Conservation (phyloP, 2,888 invertebrate species). For the Nudaria mundana region DNA sequence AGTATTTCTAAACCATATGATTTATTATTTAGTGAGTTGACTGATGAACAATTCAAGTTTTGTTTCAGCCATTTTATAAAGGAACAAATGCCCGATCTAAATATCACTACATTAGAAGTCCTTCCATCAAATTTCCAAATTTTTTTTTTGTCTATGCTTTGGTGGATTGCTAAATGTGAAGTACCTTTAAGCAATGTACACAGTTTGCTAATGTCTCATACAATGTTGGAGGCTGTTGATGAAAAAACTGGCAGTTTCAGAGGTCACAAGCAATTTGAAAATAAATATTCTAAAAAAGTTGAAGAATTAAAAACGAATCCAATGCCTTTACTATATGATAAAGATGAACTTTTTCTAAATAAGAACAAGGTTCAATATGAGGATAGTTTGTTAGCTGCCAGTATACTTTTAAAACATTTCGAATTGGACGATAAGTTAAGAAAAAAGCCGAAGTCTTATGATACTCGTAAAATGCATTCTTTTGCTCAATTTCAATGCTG, state of each 20-base stretch:
- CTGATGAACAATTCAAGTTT: conserved; percentile 44
- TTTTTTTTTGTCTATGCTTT: conserved; percentile 79
- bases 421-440: conserved; percentile 78
- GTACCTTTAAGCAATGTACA: conserved; percentile 74
- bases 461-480: conserved; percentile 79
- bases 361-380: conserved; percentile 75
- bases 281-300: conserved; percentile 63
- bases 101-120: conserved; percentile 52
- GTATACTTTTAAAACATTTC: conserved; percentile 81
- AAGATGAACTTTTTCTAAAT: conserved; percentile 58
- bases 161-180: conserved; percentile 78
- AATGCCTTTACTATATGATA: conserved; percentile 15
- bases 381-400: conserved; percentile 82
- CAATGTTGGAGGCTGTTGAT: conserved; percentile 82
- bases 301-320: conserved; percentile 45
- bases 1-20: conserved; percentile 44
- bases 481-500: conserved; percentile 86
- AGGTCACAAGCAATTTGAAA: conserved; percentile 68
- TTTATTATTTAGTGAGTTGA: conserved; percentile 44
- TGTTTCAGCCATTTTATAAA: conserved; percentile 75
- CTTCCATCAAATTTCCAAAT: conserved; percentile 82
- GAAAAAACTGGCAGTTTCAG: conserved; percentile 79
- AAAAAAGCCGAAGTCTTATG: conserved; percentile 78
- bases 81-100: conserved; percentile 54
- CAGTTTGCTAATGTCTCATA: conserved; percentile 79